Evolutionary conservation across 2,888 invertebrate species (phyloP), one percentile per base, ranked within the genome.

Genomic region (Toxonevra muliebris): DNA sequence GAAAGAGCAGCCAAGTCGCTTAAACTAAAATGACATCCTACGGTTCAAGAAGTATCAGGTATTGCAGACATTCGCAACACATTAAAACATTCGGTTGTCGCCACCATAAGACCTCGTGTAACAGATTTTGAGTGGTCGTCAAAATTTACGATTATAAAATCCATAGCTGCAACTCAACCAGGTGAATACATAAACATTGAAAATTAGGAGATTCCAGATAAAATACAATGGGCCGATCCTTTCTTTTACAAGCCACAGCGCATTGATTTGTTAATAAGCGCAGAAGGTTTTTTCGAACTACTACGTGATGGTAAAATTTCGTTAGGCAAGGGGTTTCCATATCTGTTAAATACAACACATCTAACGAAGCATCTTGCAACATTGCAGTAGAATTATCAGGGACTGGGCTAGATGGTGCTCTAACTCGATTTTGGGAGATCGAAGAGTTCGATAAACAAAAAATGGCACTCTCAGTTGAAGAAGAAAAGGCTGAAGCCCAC

Each of bases 1-100:
- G 63, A 69, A 60, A 69, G 71, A 62, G 61, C 68, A 7, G 71
- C 58, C 1, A 68, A 66, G 60, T 66, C 68, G 9, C 64, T 73
- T 13, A 59, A 62, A 17, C 42, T 72, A 8, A 63, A 68, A 52
- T 30, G 53, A 53, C 12, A 60, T 15, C 17, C 13, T 41, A 43
- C 59, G 8, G 8, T 7, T 19, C 66, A 68, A n/a, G n/a, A n/a
- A n/a, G n/a, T n/a, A n/a, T n/a, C n/a, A n/a, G n/a, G n/a, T n/a
- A 69, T 70, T 48, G 59, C 17, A 45, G 48, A 72, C 8, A 55
- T 68, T 13, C 61, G 15, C 11, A 70, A 68, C 11, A 64, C 59
- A 54, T 55, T 65, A 1, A 61, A 65, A 52, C 53, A 30, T 53
- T 60, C 40, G 12, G 64, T 71, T 11, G 15, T 2, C 7, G 53